A percentile compares a stretch with the other conserved stretches of the same genome.
These are phyloP conservation scores for Corythornis cristatus DNA, from an alignment of 2,113 vertebrate genomes.

Conservation along the genomic window DNA sequence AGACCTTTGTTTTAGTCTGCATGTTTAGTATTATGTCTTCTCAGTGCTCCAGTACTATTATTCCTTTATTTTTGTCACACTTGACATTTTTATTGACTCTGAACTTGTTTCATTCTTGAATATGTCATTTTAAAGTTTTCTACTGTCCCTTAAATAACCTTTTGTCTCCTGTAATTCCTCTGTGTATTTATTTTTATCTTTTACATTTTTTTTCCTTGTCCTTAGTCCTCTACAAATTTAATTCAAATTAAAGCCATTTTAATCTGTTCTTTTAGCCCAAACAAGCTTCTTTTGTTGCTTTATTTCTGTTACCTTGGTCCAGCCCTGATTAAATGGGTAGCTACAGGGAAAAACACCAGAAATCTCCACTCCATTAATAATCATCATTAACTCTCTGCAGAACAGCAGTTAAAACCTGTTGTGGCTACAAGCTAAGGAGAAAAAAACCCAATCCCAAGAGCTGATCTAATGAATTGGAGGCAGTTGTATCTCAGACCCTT, in stretches of 20 bases:
- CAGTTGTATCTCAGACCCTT: not conserved
- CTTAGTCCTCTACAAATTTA: not conserved
- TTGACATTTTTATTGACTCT: not conserved
- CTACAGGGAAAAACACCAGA: not conserved
- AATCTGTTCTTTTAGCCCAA: not conserved
- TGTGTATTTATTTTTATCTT: not conserved
- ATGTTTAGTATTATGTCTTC: not conserved
- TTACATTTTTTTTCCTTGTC: not conserved
- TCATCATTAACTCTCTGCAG: not conserved
- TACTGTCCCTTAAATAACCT: not conserved
- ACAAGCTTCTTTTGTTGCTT: not conserved
- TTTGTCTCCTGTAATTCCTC: not conserved
- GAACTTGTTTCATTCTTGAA: not conserved
- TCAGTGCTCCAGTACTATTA: not conserved
- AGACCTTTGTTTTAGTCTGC: not conserved
- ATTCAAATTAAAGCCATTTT: slow-evolving; percentile 5
- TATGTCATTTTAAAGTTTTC: not conserved
- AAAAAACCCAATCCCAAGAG: not conserved
- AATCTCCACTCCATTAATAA: not conserved
- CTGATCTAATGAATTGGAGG: not conserved
- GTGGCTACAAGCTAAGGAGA: not conserved
- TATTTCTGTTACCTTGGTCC: not conserved
- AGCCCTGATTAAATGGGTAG: slow-evolving; percentile 16
- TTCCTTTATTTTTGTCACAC: not conserved
- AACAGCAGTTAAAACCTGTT: not conserved